Percentiles rank a stretch among this genome's conserved stretches.
Evolutionary conservation across 2,113 vertebrate genomes (phyloP).

Genomic region (Ageneiosus marmoratus): DNA sequence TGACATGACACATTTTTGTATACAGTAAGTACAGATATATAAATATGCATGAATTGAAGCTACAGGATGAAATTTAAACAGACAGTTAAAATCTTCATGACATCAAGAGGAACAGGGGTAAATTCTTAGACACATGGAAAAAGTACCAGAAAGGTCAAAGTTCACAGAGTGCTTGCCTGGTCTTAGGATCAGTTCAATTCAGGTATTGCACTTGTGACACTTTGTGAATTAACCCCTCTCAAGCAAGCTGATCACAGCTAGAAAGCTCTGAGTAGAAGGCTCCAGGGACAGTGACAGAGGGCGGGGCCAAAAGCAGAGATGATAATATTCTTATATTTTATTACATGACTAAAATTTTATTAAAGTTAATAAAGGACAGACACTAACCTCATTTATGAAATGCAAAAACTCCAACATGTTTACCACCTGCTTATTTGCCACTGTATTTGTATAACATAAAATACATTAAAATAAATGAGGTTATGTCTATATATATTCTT

Average conservation of each 20-base stretch:
- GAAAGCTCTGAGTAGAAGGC: slow-evolving; percentile 43
- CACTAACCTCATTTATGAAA: slow-evolving; percentile 79
- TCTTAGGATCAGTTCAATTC: slow-evolving; percentile 24
- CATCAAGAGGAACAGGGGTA: slow-evolving; percentile 63
- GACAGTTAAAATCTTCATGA: slow-evolving; percentile 50
- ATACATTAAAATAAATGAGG: slow-evolving; percentile 36
- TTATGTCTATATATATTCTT: slow-evolving; percentile 36
- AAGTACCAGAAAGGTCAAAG: slow-evolving; percentile 64
- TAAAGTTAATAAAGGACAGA: slow-evolving; percentile 56
- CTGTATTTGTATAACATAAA: slow-evolving; percentile 16
- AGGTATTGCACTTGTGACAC: slow-evolving; percentile 63
- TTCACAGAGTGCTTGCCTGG: slow-evolving; percentile 25
- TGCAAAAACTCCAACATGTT: neutral
- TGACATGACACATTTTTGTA: neutral
- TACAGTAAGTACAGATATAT: slow-evolving; percentile 47
- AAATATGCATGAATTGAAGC: slow-evolving; percentile 42
- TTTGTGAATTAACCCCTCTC: slow-evolving; percentile 68
- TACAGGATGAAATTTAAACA: slow-evolving; percentile 40
- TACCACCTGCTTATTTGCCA: neutral
- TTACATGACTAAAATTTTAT: slow-evolving; percentile 9
- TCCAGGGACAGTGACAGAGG: slow-evolving; percentile 28
- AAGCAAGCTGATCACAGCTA: slow-evolving; percentile 39
- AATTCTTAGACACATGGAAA: slow-evolving; percentile 62
- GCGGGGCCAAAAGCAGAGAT: slow-evolving; percentile 73
- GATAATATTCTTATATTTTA: slow-evolving; percentile 66